Evolutionary conservation across 1,140 invertebrate species (phyloP).

Genomic region (Hylyphantes graminicola): DNA sequence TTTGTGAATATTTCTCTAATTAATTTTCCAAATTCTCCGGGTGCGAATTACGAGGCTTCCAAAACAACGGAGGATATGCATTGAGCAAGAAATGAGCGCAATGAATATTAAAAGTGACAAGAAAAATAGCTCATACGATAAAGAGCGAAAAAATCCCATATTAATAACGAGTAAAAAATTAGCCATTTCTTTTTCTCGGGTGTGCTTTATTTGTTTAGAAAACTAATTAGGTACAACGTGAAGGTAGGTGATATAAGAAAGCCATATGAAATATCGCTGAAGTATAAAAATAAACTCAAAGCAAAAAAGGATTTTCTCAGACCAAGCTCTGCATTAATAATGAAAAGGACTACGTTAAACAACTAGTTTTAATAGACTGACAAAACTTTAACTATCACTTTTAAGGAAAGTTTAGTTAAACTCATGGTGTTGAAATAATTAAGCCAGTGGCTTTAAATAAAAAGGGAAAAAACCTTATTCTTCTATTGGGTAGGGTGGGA

Average conservation of each 20-base stretch:
- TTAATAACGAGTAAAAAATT: conserved; percentile 27
- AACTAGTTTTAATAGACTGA: conserved; percentile 3
- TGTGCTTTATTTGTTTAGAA: conserved; percentile 24
- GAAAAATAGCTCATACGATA: not conserved
- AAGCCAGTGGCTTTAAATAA: too few relatives aligned
- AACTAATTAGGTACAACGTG: conserved; percentile 20
- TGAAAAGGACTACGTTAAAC: conserved; percentile 50
- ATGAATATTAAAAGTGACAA: conserved; percentile 3
- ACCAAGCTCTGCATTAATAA: conserved; percentile 39
- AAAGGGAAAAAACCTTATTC: too few relatives aligned
- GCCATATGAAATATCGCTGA: conserved; percentile 15
- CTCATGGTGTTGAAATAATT: too few relatives aligned
- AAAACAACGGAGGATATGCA: too few relatives aligned
- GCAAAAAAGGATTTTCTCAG: conserved; percentile 5
- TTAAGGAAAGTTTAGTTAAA: too few relatives aligned
- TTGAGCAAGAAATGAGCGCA: too few relatives aligned
- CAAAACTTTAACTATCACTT: too few relatives aligned
- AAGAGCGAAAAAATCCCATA: conserved; percentile 1
- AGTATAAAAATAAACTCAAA: conserved; percentile 14
- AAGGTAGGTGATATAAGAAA: conserved; percentile 1
- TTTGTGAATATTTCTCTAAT: too few relatives aligned
- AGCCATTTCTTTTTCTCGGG: not conserved
- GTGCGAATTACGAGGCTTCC: too few relatives aligned
- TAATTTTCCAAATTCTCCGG: too few relatives aligned
- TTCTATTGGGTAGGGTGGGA: too few relatives aligned